Evolutionary conservation across 2,797 vertebrate species (phyloP).

Genomic region (Pempheris klunzingeri): DNA sequence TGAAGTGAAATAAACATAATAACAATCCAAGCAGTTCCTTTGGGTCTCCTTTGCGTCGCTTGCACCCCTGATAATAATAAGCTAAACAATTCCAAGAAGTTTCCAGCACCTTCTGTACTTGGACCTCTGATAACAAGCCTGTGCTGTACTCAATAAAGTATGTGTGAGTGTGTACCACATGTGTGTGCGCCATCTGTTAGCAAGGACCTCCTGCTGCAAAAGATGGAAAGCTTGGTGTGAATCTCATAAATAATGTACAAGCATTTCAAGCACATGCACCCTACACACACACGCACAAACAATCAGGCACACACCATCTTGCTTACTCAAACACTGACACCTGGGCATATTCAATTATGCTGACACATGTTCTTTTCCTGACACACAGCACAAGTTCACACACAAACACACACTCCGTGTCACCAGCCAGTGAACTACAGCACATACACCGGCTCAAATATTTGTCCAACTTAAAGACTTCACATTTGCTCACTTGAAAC

Average conservation of each 20-base stretch:
- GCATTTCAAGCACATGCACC: constrained; percentile 39
- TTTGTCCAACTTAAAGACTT: constrained; percentile 17
- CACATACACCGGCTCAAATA: constrained; percentile 19
- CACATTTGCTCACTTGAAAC: constrained; percentile 9
- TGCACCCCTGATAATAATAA: constrained; percentile 4
- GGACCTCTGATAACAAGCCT: constrained; percentile 32
- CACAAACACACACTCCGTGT: constrained; percentile 16
- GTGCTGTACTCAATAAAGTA: constrained; percentile 20
- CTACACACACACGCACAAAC: neutral
- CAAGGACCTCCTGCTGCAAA: constrained; percentile 70
- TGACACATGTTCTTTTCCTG: constrained; percentile 60
- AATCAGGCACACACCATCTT: constrained; percentile 14
- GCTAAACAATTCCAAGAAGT: constrained; percentile 10
- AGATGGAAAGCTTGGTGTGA: constrained; percentile 77
- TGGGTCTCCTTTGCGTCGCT: neutral
- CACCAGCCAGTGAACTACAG: constrained; percentile 6
- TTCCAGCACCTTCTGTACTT: constrained; percentile 31
- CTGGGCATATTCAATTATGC: constrained; percentile 68
- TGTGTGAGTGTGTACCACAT: constrained; percentile 28
- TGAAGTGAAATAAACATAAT: neutral
- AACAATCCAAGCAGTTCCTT: neutral
- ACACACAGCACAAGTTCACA: constrained; percentile 44
- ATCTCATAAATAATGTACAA: constrained; percentile 79
- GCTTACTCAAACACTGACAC: constrained; percentile 62
- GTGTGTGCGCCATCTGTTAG: constrained; percentile 74